Evolutionary conservation across 2,888 invertebrate genomes (phyloP), one percentile per base, ranked within the genome.

Genomic region (Rhaphigaster nebulosa): DNA sequence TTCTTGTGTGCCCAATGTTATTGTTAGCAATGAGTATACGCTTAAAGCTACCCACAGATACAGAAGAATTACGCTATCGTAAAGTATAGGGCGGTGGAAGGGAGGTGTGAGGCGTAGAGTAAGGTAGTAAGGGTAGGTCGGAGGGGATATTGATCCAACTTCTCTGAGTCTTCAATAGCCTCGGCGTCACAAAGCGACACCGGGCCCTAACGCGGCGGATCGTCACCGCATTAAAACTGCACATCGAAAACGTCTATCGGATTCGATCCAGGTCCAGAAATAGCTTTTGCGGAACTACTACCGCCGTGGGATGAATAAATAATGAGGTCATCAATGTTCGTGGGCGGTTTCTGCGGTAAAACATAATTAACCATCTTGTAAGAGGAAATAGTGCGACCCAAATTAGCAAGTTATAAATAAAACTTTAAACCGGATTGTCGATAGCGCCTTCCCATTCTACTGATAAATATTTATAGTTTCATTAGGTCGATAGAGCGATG

Each of bases 51-150:
- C n/a, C n/a, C n/a, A n/a, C n/a, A n/a, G n/a, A n/a, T n/a, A n/a
- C n/a, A n/a, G 4, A 60, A 29, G 29, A 65, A 29, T 65, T 65
- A 13, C 29, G 1, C 3, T 13, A 29, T 15, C 15, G 65, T 29
- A 29, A 65, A 20, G 3, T 2, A 65, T 29, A 29, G 65, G 1
- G 70, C 34, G 34, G 1, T 20, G 26, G 23, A n/a, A 38, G 70
- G 38, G 70, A 20, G 70, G 38, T 38, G 70, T 3, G 70, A 70
- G 34, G 15, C 29, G 34, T 34, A 34, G 34, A 20, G 70, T 76
- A 76, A 76, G 70, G 65, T 54, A 50, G 70, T 91, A 89, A 88
- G 60, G 60, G 70, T 60, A 65, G 60, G 60, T 70, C 70, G 88
- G 89, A 70, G 65, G 29, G 8, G 70, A 34, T 76, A 70, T 89